These are phyloP conservation scores for Phrynocephalus vlangalii DNA, from an alignment of 2,797 vertebrate genomes.

Conservation along the genomic window DNA sequence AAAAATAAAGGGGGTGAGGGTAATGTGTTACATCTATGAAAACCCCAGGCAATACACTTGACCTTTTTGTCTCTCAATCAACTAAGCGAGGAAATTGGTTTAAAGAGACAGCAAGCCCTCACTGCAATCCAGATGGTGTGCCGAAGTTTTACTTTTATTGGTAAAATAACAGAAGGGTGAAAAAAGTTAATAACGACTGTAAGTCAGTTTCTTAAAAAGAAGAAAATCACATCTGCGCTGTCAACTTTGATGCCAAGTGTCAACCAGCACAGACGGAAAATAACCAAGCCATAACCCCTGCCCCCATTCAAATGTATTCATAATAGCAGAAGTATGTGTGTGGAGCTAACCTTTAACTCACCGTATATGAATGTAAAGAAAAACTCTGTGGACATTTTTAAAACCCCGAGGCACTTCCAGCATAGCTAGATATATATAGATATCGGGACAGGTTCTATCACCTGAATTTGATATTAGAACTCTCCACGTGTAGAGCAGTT, in stretches of 20 bases:
- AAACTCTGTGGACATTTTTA: background rate
- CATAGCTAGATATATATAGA: constrained; percentile 16
- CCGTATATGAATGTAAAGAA: background rate
- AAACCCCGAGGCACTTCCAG: constrained; percentile 7
- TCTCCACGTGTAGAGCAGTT: background rate
- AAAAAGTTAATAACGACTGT: constrained; percentile 41
- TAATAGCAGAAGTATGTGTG: constrained; percentile 20
- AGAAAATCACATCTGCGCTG: constrained; percentile 46
- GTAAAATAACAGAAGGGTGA: constrained; percentile 58
- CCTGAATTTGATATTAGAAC: constrained; percentile 14
- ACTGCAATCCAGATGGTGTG: constrained; percentile 63
- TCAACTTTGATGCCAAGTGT: constrained; percentile 50
- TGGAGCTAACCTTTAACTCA: constrained; percentile 19
- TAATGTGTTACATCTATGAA: constrained; percentile 49
- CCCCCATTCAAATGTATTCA: constrained; percentile 3
- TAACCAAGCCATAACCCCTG: constrained; percentile 33
- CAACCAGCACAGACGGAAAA: constrained; percentile 35
- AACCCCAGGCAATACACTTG: constrained; percentile 51
- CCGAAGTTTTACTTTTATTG: constrained; percentile 46
- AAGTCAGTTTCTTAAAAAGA: constrained; percentile 57
- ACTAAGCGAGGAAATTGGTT: constrained; percentile 60
- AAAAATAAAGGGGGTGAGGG: constrained; percentile 26
- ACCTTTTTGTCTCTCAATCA: constrained; percentile 63
- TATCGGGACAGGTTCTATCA: constrained; percentile 11
- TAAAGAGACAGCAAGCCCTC: constrained; percentile 57